Evolutionary conservation across 2,113 vertebrate species (phyloP), one percentile per base, ranked within the genome.

Genomic region (Neotragus pygmaeus): DNA sequence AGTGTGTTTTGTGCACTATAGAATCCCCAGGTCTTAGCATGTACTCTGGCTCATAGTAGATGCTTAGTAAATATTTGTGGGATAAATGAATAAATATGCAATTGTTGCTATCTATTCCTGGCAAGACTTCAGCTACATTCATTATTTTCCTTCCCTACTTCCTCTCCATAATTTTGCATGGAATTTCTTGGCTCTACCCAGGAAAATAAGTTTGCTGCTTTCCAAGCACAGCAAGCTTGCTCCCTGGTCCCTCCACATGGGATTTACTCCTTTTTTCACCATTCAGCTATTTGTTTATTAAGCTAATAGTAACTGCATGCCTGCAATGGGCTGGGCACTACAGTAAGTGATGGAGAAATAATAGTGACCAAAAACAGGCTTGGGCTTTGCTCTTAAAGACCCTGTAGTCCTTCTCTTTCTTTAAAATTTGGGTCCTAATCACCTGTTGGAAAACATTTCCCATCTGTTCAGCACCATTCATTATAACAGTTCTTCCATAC

Each of bases 331-430:
- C 23, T 19, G 66, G 30, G 73, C 15, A 15, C 13, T 53, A 14
- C 1, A 6, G n/a, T 21, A 23, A 25, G 33, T 28, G 7, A 45
- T 17, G 27, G 25, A 14, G 19, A 82, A 80, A 64, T 13, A 70
- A 49, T 0, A 9, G 47, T 0, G 16, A 73, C 43, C 11, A 51
- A 36, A 77, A 28, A 21, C 0, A 62, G 13, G 5, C 25, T 14
- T 27, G 33, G 43, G 33, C 2, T 9, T 23, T 45, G 17, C 30
- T 45, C 83, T 88, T 53, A 23, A 2, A 36, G 33, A 51, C 4
- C 7, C 30, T 25, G 8, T 19, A 28, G 4, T 30, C 27, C 2
- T 8, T 23, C 30, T 82, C 45, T 73, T 47, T 70, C 75, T 97
- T 95, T 57, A 62, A 75, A 93, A 89, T 39, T 12, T 64, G 66